These are phyloP conservation scores for Trissoscelio sp. DNA, from an alignment of 2,888 invertebrate species.

Conservation along the genomic window DNA sequence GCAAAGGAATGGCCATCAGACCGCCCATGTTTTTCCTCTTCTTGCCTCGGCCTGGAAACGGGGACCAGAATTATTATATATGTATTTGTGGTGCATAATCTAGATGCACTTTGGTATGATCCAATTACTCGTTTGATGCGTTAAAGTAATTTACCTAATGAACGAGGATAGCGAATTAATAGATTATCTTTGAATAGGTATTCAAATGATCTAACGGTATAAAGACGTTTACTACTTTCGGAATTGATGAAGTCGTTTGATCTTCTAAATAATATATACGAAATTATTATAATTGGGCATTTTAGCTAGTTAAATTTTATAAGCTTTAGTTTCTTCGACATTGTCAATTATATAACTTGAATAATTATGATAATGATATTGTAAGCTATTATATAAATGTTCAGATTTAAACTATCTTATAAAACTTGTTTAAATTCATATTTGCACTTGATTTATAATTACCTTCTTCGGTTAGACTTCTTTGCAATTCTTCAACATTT, in stretches of 20 bases:
- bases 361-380: constrained; percentile 20
- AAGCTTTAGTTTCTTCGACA: not conserved
- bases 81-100: constrained; percentile 27
- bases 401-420: not conserved
- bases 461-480: constrained; percentile 86
- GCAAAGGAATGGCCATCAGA: constrained; percentile 90
- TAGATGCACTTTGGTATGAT: constrained; percentile 26
- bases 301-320: constrained; percentile 22
- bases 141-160: constrained; percentile 39
- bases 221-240: not conserved
- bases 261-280: constrained; percentile 35
- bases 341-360: constrained; percentile 27
- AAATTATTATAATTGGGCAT: constrained; percentile 30
- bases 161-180: constrained; percentile 46
- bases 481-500: constrained; percentile 86
- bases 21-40: constrained; percentile 90
- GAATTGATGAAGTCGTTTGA: constrained; percentile 22
- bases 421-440: too few relatives aligned
- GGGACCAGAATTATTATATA: constrained; percentile 27
- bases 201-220: constrained; percentile 54
- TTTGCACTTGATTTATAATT: too few relatives aligned
- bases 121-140: constrained; percentile 36
- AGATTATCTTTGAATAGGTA: constrained; percentile 43
- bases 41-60: constrained; percentile 85
- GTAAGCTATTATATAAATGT: constrained; percentile 3